Evolutionary conservation across 2,888 invertebrate species (phyloP).

Genomic region (Caenorhabditis plicata): DNA sequence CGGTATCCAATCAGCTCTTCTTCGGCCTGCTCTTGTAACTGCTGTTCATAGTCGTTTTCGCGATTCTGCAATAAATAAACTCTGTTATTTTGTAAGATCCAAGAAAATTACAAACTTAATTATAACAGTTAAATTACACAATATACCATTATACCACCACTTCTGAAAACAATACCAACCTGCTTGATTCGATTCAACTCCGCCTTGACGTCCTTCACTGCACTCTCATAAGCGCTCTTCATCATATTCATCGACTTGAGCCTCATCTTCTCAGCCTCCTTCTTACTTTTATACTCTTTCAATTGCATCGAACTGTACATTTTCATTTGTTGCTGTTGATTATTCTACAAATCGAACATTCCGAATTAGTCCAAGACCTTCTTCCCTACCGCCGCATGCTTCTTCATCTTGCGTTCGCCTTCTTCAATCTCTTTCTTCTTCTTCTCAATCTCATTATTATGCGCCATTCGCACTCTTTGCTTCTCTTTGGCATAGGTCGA

Average conservation of each 20-base stretch:
- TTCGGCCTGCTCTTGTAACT: conserved; percentile 32
- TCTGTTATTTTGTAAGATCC: not conserved
- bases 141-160: not conserved
- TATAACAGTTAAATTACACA: not conserved
- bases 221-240: conserved; percentile 21
- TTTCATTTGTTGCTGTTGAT: conserved; percentile 87
- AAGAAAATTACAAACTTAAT: not conserved
- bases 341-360: conserved; percentile 12
- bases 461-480: conserved; percentile 79
- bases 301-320: conserved; percentile 88
- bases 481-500: conserved; percentile 73
- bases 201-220: conserved; percentile 34
- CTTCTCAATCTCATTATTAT: conserved; percentile 69
- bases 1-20: conserved; percentile 37
- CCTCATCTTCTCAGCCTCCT: conserved; percentile 84
- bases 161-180: not conserved
- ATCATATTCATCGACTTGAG: conserved; percentile 19
- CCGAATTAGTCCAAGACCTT: not conserved
- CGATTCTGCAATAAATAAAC: conserved; percentile 3
- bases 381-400: conserved; percentile 76
- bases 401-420: conserved; percentile 87
- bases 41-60: conserved; percentile 30
- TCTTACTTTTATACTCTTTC: conserved; percentile 89
- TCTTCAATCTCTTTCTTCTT: conserved; percentile 81
- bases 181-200: conserved; percentile 35